Conservation (phyloP, 2,797 vertebrate species). For the Poecilia wingei region DNA sequence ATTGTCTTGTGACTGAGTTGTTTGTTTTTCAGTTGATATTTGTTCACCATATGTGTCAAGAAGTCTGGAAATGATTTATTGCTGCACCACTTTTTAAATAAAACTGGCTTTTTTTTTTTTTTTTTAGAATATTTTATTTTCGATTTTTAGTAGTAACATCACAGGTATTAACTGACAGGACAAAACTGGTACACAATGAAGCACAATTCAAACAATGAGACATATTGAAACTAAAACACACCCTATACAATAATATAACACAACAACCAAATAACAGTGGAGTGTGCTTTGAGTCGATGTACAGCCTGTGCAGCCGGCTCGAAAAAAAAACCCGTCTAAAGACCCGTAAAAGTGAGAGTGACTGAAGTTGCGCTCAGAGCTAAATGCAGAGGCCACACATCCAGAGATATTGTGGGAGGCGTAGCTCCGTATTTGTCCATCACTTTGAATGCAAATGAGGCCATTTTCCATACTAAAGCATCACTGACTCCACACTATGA, state of each 20-base stretch:
- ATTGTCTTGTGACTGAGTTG: neutral
- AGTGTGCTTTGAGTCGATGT: neutral
- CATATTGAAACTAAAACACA: too few relatives aligned
- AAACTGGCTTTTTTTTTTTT: neutral
- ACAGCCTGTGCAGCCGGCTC: neutral
- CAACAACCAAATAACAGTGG: neutral
- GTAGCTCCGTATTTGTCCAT: neutral
- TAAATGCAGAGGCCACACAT: neutral
- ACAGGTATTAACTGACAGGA: too few relatives aligned
- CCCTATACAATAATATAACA: too few relatives aligned
- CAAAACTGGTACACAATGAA: too few relatives aligned
- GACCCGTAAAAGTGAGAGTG: neutral
- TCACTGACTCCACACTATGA: neutral
- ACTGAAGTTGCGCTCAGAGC: neutral
- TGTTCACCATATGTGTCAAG: neutral
- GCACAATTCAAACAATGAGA: too few relatives aligned
- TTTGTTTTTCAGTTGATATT: neutral
- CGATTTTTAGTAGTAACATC: too few relatives aligned
- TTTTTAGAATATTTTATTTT: too few relatives aligned
- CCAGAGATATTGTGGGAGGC: constrained; percentile 1
- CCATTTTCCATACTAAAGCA: neutral
- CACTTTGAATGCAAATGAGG: neutral
- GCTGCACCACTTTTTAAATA: neutral
- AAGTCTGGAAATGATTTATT: neutral
- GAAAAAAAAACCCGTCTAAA: neutral